phyloP scores from a whole-genome alignment of 2,888 invertebrate genomes.

The Pterostichus niger region DNA sequence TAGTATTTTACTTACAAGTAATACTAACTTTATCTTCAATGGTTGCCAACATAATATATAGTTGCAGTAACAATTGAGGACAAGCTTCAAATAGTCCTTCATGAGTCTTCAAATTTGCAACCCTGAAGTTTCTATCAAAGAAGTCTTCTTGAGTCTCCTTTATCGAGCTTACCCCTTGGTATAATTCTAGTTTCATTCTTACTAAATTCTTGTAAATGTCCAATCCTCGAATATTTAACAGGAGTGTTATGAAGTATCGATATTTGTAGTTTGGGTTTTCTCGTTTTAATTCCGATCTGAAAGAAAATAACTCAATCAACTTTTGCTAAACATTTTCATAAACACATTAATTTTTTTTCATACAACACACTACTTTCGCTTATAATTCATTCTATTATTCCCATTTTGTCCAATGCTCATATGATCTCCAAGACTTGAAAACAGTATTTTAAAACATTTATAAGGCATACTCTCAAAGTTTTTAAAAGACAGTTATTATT shows the following conservation, averaged over 20 bases:
- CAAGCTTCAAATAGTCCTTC: constrained; percentile 3
- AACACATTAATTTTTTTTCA: too few relatives aligned
- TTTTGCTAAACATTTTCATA: too few relatives aligned
- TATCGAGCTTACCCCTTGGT: background rate
- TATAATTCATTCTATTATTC: too few relatives aligned
- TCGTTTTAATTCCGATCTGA: background rate
- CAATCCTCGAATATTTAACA: background rate
- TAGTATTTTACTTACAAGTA: background rate
- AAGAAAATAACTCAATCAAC: too few relatives aligned
- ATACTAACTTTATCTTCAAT: background rate
- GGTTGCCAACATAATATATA: background rate
- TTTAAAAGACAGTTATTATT: too few relatives aligned
- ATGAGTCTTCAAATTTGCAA: background rate
- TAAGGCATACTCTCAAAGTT: too few relatives aligned
- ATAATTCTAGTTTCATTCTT: background rate
- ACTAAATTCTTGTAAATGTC: background rate
- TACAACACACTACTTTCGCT: too few relatives aligned
- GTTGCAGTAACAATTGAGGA: background rate
- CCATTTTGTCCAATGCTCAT: too few relatives aligned
- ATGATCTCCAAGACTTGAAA: too few relatives aligned
- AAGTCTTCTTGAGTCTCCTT: constrained; percentile 1
- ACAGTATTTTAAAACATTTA: too few relatives aligned
- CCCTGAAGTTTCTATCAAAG: background rate
- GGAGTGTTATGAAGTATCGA: background rate
- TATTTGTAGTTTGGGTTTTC: background rate